These are phyloP conservation scores for Drosophila sucinea DNA, from an alignment of 1,140 invertebrate genomes.

Conservation along the genomic window DNA sequence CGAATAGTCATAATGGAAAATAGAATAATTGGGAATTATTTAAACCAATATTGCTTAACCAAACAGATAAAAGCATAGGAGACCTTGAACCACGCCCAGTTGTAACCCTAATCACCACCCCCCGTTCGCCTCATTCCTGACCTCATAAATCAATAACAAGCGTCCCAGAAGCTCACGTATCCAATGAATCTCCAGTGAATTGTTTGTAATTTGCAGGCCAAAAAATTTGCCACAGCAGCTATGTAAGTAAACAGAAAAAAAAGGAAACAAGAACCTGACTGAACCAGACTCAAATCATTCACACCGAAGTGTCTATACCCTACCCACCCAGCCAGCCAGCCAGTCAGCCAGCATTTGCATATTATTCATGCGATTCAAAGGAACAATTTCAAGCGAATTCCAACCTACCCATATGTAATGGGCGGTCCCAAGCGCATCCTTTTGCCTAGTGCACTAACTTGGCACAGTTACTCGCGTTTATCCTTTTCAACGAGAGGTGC, in stretches of 20 bases:
- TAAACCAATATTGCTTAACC: neutral
- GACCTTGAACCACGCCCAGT: too few species aligned
- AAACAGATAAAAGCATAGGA: neutral
- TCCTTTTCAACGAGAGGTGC: neutral
- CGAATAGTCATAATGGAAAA: neutral
- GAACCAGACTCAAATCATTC: neutral
- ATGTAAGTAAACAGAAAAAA: constrained; percentile 17
- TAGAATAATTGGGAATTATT: neutral
- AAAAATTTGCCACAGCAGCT: constrained; percentile 46
- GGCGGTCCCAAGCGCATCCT: neutral
- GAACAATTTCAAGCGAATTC: too few species aligned
- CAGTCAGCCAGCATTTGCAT: too few species aligned
- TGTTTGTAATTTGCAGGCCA: constrained; percentile 67
- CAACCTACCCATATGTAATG: neutral
- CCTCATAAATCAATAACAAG: constrained; percentile 59
- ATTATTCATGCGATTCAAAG: too few species aligned
- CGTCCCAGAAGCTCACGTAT: constrained; percentile 40
- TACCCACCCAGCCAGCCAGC: neutral
- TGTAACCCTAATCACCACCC: too few species aligned
- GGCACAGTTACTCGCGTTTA: neutral
- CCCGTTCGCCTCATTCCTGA: neutral
- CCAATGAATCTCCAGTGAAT: constrained; percentile 68
- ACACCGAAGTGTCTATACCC: neutral
- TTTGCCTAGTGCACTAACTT: neutral
- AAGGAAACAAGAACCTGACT: neutral